Conservation (phyloP, 2,113 vertebrate genomes). For the Gymnarchus niloticus region DNA sequence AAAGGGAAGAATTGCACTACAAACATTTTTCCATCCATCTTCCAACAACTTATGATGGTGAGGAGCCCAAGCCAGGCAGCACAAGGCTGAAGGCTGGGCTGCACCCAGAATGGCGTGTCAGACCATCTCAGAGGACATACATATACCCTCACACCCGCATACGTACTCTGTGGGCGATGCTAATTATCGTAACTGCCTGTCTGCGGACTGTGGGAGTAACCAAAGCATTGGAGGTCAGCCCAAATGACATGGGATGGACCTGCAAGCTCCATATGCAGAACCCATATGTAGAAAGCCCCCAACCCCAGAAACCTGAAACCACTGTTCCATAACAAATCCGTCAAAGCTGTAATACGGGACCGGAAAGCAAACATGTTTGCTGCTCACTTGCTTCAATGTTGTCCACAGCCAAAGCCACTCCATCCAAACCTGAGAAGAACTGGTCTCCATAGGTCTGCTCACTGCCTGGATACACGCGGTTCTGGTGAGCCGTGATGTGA, state of each 20-base stretch:
- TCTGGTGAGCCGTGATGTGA: conserved; percentile 62
- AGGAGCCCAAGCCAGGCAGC: too few species aligned
- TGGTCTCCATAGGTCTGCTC: conserved; percentile 60
- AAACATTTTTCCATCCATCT: background rate
- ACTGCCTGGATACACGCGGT: conserved; percentile 64
- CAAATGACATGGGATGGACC: background rate
- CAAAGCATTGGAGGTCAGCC: background rate
- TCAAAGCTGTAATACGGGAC: background rate
- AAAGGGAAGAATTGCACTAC: background rate
- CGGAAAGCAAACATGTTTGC: background rate
- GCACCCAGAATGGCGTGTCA: background rate
- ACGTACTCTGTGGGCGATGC: background rate
- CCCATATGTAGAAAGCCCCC: background rate
- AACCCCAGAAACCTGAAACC: background rate
- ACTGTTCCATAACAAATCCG: background rate
- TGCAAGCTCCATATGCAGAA: background rate
- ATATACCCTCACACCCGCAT: background rate
- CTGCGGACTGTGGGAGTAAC: background rate
- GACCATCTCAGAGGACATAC: background rate
- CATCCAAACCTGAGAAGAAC: conserved; percentile 69
- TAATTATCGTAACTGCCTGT: background rate
- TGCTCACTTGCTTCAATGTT: conserved; percentile 76
- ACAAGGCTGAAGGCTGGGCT: too few species aligned
- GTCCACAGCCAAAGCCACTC: conserved; percentile 74
- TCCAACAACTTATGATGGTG: background rate